These are phyloP conservation scores for Spizaetus ornatus DNA, from an alignment of 2,113 vertebrate genomes.

Conservation along the genomic window DNA sequence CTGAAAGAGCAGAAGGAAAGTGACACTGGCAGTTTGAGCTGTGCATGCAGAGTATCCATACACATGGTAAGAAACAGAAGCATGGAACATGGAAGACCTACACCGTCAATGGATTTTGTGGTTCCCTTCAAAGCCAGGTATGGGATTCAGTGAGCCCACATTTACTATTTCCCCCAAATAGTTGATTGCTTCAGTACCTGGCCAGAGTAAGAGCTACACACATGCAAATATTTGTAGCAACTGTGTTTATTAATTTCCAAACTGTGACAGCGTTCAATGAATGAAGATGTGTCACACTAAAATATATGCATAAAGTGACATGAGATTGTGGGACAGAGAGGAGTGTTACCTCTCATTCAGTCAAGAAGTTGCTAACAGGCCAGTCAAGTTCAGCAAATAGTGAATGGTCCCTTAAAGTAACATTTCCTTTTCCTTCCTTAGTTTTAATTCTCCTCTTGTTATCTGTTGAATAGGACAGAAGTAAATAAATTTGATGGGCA, in stretches of 20 bases:
- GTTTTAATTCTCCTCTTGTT: neutral
- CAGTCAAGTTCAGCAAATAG: neutral
- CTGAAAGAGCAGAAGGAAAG: neutral
- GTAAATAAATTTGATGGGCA: neutral
- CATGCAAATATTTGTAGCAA: neutral
- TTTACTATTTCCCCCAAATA: neutral
- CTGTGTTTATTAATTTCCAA: neutral
- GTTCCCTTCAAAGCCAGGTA: neutral
- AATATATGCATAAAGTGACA: neutral
- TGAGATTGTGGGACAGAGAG: neutral
- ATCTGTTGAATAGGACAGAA: neutral
- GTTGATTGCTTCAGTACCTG: neutral
- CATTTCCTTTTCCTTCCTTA: neutral
- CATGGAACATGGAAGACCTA: neutral
- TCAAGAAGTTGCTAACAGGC: neutral
- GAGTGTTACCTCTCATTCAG: neutral
- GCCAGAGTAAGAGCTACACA: neutral
- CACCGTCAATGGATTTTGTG: neutral
- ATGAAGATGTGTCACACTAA: neutral
- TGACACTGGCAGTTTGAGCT: neutral
- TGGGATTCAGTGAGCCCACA: neutral
- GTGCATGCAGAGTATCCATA: neutral
- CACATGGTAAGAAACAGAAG: neutral
- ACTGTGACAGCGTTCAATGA: neutral
- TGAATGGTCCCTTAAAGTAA: neutral